Base-by-base conservation (phyloP, 2,797 vertebrate species). In the Clarias pachynema region DNA sequence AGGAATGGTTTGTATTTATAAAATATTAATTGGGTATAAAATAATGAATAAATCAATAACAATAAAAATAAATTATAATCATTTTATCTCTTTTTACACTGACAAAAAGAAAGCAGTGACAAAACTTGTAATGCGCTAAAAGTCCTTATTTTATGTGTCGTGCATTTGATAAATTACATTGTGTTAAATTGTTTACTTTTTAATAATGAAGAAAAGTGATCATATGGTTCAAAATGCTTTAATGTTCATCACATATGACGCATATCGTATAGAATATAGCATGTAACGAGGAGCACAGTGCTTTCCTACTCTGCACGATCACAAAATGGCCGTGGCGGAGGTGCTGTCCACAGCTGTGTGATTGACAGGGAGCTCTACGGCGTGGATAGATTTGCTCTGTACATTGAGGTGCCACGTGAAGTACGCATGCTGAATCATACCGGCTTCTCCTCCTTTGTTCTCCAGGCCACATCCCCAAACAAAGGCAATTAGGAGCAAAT, bases 401-500 rank as follows among this genome's bases (percentile, higher is more conserved):
- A 89, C 86, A 70, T 86, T 79, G 75, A 84, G 56, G 79, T 79
- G 69, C 60, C 60, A 79, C 74, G 53, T 85, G 69, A 66, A 79
- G 87, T 82, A 84, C 75, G 85, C 80, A 81, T 85, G 80, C 75
- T 87, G 75, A 73, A 78, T 86, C 82, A 81, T 70, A 66, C 80
- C 68, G 31, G 82, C 74, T 81, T 88, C 79, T 85, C 85, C 78
- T 86, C 86, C 90, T 93, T 94, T 94, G 93, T 94, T 93, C 93
- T 91, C 89, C 79, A 83, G 87, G 86, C 88, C 83, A 85, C 85
- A 88, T 84, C 86, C 1, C 37, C 86, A 90, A 91, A 91, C 92
- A 94, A 93, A 95, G 92, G 90, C 92, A 86, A 85, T 91, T 89
- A 88, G 49, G 60, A 87, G 87, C 84, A 89, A 90, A 91, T 89